Base-by-base conservation (phyloP, 2,888 invertebrate genomes). In the Lasius platythorax region DNA sequence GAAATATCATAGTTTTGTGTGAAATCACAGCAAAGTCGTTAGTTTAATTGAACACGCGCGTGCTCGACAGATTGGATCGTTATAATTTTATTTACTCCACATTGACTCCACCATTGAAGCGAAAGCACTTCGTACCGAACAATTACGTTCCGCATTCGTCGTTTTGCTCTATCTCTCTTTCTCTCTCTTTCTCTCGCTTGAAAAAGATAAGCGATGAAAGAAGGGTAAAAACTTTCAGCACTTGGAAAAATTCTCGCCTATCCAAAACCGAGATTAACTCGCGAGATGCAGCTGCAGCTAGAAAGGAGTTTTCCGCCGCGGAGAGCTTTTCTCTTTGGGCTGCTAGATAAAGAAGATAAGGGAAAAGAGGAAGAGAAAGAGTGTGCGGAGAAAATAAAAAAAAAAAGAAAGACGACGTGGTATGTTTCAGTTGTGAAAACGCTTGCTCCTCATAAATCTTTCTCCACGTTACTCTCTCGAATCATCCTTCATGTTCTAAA, bases 401-500 rank as follows among this genome's bases (percentile, higher is more conserved):
- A 72, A 79, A 72, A 50, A 50, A 46, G 5, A 11, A 9, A 72
- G 12, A 8, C 61, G 46, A 72, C 50, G 79, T 46, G 79, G 72
- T 81, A 58, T 85, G 82, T 73, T 85, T 76, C 76, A 83, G 75
- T 82, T 76, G 76, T 82, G 87, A 88, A 85, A 88, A 88, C 87
- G 86, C 87, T 89, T 88, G 89, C 85, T 78, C 76, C 58, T 82
- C 82, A 76, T 81, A 81, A 81, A 81, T 81, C 79, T 78, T 82
- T 67, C 46, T 76, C 78, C 78, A 23, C 67, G 43, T 43, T 58
- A 61, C 61, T 76, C 56, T 50, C 40, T 56, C 72, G 73, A 72
- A 81, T 81, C 72, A 81, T 81, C 61, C 79, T 33, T 81, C 79
- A 81, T 58, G 79, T 73, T 81, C 79, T 63, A 81, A 72, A 81